phyloP scores from a whole-genome alignment of 2,797 vertebrate genomes.

The Serranus cabrilla region DNA sequence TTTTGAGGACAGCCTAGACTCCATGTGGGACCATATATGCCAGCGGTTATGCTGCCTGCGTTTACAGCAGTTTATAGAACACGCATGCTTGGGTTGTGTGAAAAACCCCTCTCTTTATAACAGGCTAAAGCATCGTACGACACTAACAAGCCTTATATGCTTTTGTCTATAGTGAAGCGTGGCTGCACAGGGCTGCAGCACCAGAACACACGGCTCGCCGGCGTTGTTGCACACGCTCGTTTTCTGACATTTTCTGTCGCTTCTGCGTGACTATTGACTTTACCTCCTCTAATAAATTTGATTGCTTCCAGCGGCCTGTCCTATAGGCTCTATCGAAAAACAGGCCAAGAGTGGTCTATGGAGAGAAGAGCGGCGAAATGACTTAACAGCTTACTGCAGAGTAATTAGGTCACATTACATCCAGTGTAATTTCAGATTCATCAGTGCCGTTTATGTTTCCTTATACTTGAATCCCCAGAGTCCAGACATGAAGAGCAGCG shows the following conservation, averaged over 20 bases:
- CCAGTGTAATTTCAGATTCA: slow-evolving; percentile 84
- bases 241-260: slow-evolving; percentile 69
- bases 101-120: slow-evolving; percentile 43
- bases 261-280: slow-evolving; percentile 75
- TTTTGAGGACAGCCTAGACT: slow-evolving; percentile 44
- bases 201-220: slow-evolving; percentile 36
- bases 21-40: slow-evolving; percentile 64
- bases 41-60: slow-evolving; percentile 55
- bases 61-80: slow-evolving; percentile 60
- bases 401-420: slow-evolving; percentile 88
- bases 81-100: slow-evolving; percentile 45
- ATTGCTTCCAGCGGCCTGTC: slow-evolving; percentile 81
- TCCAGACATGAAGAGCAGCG: slow-evolving; percentile 69
- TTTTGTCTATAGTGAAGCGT: slow-evolving; percentile 42
- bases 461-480: slow-evolving; percentile 78
- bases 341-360: slow-evolving; percentile 82
- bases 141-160: slow-evolving; percentile 52
- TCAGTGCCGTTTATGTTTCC: slow-evolving; percentile 83
- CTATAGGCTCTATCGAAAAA: slow-evolving; percentile 77
- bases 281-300: slow-evolving; percentile 78
- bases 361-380: slow-evolving; percentile 80
- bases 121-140: slow-evolving; percentile 40
- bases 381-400: slow-evolving; percentile 84
- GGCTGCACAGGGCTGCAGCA: slow-evolving; percentile 49
- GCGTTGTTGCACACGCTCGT: slow-evolving; percentile 52